These are phyloP conservation scores for Netelia virgata DNA, from an alignment of 2,888 invertebrate genomes.

Conservation along the genomic window DNA sequence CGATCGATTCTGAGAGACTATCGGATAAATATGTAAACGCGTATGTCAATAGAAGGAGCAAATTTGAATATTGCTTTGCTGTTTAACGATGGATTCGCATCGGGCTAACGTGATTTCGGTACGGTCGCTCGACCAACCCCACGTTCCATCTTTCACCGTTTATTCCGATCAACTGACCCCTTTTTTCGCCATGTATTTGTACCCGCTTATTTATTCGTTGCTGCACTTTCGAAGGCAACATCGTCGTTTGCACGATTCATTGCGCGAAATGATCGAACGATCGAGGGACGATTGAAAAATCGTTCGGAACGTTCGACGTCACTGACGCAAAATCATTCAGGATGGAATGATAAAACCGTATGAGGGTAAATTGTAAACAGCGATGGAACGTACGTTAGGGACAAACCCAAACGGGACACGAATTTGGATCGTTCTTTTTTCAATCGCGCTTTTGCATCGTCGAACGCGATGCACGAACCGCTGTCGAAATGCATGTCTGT, in stretches of 20 bases:
- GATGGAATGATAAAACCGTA: too few relatives aligned
- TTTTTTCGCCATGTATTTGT: background rate
- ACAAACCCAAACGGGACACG: background rate
- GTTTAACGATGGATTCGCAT: conserved; percentile 79
- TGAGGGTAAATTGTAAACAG: background rate
- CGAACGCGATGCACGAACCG: background rate
- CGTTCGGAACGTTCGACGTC: too few relatives aligned
- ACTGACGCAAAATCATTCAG: too few relatives aligned
- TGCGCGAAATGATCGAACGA: too few relatives aligned
- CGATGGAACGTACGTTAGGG: background rate
- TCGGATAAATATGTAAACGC: conserved; percentile 78
- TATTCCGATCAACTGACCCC: background rate
- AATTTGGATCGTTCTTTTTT: conserved; percentile 23
- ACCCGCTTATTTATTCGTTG: too few relatives aligned
- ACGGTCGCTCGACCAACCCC: conserved; percentile 7
- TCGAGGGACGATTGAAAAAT: too few relatives aligned
- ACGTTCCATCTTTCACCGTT: background rate
- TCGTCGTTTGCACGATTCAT: too few relatives aligned
- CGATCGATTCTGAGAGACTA: conserved; percentile 73
- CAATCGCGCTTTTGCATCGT: conserved; percentile 1
- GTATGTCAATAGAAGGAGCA: conserved; percentile 78
- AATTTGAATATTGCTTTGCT: conserved; percentile 81
- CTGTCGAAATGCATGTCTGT: conserved; percentile 7
- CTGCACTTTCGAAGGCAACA: too few relatives aligned
- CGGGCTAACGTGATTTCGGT: conserved; percentile 59